These are phyloP conservation scores for Thalassarche chlororhynchos DNA, from an alignment of 2,113 vertebrate genomes.

Conservation along the genomic window DNA sequence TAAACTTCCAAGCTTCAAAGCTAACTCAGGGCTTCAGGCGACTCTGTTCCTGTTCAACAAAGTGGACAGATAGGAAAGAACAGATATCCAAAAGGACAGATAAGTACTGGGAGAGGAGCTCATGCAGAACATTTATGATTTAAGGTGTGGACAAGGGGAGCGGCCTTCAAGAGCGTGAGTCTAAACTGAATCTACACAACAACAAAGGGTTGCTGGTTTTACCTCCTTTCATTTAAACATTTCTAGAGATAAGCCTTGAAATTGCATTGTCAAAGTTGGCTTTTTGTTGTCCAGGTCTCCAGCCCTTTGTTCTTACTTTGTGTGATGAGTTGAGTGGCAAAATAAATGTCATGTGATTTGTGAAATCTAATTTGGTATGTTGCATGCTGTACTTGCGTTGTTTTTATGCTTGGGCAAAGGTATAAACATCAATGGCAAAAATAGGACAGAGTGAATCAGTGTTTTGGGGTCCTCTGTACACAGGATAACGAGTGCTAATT, in stretches of 20 bases:
- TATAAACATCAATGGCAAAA: not conserved
- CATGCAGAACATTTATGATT: not conserved
- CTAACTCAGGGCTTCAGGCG: not conserved
- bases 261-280: not conserved
- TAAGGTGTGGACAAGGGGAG: not conserved
- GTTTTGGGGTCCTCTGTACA: not conserved
- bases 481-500: not conserved
- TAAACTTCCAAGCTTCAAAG: not conserved
- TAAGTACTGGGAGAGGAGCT: not conserved
- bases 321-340: not conserved
- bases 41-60: not conserved
- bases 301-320: not conserved
- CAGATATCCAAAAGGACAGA: not conserved
- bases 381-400: not conserved
- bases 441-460: not conserved
- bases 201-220: not conserved
- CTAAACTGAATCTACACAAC: not conserved
- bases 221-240: not conserved
- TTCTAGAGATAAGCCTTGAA: not conserved
- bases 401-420: not conserved
- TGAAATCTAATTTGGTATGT: not conserved
- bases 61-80: not conserved
- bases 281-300: not conserved
- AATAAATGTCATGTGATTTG: not conserved
- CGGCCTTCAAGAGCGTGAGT: accelerated